phyloP scores from a whole-genome alignment of 2,797 vertebrate species.

The Macropus fuliginosus region DNA sequence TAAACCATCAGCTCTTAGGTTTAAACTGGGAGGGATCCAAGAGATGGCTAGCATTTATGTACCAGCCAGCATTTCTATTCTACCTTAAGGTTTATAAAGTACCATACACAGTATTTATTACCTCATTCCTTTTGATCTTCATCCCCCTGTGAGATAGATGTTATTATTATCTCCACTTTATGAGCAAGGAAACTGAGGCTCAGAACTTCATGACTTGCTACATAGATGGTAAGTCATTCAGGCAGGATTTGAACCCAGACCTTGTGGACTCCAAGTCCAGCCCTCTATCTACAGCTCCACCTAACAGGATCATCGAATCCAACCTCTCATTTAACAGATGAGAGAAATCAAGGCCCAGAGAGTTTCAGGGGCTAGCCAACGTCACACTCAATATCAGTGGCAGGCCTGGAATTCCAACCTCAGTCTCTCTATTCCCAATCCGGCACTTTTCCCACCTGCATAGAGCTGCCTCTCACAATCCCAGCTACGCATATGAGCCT shows the following conservation, averaged over 20 bases:
- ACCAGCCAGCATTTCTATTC: neutral
- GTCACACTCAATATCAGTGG: neutral
- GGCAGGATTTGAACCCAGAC: neutral
- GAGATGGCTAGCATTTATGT: neutral
- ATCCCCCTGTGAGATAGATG: neutral
- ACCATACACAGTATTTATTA: neutral
- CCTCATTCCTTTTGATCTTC: neutral
- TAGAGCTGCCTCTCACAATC: slow-evolving; percentile 1
- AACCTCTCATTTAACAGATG: neutral
- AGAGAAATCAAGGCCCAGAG: neutral
- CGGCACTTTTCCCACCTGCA: neutral
- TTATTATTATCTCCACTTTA: neutral
- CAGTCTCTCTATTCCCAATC: neutral
- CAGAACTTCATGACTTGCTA: neutral
- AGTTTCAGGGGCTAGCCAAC: neutral
- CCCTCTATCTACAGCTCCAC: neutral
- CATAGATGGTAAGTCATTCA: neutral
- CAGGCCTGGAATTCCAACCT: neutral
- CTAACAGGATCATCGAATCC: neutral
- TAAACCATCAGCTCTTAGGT: neutral
- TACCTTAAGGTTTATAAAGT: neutral
- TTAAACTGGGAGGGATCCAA: neutral
- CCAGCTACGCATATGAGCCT: slow-evolving; percentile 21
- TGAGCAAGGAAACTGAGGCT: neutral
- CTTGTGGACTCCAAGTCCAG: neutral